Evolutionary conservation across 2,797 vertebrate genomes (phyloP).

Genomic region (Gobio occitaniae): DNA sequence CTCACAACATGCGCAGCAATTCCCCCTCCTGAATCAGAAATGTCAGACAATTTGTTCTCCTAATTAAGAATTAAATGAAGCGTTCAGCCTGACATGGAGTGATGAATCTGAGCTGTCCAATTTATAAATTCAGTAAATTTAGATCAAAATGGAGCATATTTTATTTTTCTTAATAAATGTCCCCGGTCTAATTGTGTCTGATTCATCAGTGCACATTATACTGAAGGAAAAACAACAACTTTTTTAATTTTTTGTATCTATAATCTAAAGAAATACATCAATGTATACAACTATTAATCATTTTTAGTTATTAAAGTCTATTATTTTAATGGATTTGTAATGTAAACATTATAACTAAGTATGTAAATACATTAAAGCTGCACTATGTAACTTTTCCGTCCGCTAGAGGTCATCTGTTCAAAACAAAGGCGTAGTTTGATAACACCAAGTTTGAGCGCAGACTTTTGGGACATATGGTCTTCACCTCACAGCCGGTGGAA

Average conservation of each 20-base stretch:
- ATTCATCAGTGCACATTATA: background rate
- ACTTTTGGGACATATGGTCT: no score
- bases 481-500: no score
- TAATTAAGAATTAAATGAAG: constrained; percentile 60
- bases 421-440: no score
- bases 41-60: constrained; percentile 56
- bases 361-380: background rate
- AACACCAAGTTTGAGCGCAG: no score
- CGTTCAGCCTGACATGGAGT: constrained; percentile 45
- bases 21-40: constrained; percentile 52
- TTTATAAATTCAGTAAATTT: constrained; percentile 37
- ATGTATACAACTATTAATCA: background rate
- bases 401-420: no score
- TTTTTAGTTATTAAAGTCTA: background rate
- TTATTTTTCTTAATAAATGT: constrained; percentile 1
- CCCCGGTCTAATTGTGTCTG: background rate
- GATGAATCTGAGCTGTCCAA: constrained; percentile 28
- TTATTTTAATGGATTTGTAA: background rate
- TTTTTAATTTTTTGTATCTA: background rate
- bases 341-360: background rate
- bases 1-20: constrained; percentile 32
- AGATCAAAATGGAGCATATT: constrained; percentile 2
- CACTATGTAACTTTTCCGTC: no score
- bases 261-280: background rate
- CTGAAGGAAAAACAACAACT: no score